Conservation (phyloP, 2,113 vertebrate genomes). For the Platichthys stellatus region DNA sequence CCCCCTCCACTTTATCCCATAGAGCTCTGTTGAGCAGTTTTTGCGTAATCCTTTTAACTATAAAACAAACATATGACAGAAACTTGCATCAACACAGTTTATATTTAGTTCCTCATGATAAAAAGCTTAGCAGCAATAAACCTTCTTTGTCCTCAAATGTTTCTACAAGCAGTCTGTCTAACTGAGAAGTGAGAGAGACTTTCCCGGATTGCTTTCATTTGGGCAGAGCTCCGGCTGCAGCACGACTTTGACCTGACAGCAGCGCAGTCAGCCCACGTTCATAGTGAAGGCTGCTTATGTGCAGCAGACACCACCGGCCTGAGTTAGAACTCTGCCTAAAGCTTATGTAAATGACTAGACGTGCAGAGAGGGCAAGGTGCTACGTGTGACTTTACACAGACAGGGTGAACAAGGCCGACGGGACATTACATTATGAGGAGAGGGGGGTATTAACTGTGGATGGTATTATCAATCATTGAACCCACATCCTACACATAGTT, state of each 20-base stretch:
- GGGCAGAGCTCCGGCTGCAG: neutral
- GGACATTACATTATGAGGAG: neutral
- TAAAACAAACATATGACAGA: no score
- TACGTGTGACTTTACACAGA: neutral
- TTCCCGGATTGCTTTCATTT: neutral
- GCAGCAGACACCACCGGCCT: neutral
- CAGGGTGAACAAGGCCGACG: constrained; percentile 8
- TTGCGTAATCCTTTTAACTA: no score
- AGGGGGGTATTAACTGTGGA: neutral
- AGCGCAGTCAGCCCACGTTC: neutral
- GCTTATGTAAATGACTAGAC: constrained; percentile 30
- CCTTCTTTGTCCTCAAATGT: no score
- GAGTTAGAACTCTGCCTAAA: constrained; percentile 18
- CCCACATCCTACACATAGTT: neutral
- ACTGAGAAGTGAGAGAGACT: no score
- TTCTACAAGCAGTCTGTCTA: no score
- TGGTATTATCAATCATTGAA: neutral
- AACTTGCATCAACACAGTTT: no score
- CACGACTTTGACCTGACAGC: constrained; percentile 14
- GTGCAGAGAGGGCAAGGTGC: constrained; percentile 23
- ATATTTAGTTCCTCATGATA: no score
- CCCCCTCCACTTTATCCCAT: no score
- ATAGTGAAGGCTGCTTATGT: constrained; percentile 33
- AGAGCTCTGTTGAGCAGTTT: no score
- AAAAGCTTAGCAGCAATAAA: no score